phyloP scores from a whole-genome alignment of 1,140 invertebrate species.

The Arctopsyche grandis region DNA sequence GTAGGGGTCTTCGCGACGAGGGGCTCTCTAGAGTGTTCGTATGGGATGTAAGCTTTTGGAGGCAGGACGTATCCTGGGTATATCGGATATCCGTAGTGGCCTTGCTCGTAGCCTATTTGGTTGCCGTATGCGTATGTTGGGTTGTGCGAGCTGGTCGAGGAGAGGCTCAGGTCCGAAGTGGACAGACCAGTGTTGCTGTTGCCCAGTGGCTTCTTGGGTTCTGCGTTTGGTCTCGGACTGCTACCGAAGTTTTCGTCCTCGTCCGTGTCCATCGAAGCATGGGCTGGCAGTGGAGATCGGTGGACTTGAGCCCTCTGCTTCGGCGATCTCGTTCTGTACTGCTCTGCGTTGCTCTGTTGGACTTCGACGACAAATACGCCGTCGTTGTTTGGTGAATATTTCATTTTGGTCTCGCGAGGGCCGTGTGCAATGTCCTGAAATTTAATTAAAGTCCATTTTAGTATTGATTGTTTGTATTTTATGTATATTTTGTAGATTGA shows the following conservation, averaged over 20 bases:
- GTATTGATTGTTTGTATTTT: too few species aligned
- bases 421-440: constrained; percentile 74
- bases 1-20: constrained; percentile 63
- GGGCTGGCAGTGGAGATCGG: constrained; percentile 61
- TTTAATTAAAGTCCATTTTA: constrained; percentile 16
- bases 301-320: constrained; percentile 70
- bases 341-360: constrained; percentile 61
- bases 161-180: constrained; percentile 79
- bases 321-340: constrained; percentile 59
- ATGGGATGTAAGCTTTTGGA: constrained; percentile 61
- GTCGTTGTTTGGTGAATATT: constrained; percentile 74
- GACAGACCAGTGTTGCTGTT: constrained; percentile 76
- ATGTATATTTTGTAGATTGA: too few species aligned
- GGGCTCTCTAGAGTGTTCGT: constrained; percentile 65
- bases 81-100: constrained; percentile 74
- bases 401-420: constrained; percentile 75
- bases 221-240: constrained; percentile 59
- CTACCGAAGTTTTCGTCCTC: constrained; percentile 62
- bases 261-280: constrained; percentile 51
- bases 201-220: constrained; percentile 59
- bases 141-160: constrained; percentile 74
- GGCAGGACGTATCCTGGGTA: constrained; percentile 67
- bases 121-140: constrained; percentile 80
- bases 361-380: constrained; percentile 84
- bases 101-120: constrained; percentile 79